Percentiles rank a stretch among this genome's conserved stretches.
Evolutionary conservation across 2,888 invertebrate species (phyloP).

Genomic region (Ectobius pallidus): DNA sequence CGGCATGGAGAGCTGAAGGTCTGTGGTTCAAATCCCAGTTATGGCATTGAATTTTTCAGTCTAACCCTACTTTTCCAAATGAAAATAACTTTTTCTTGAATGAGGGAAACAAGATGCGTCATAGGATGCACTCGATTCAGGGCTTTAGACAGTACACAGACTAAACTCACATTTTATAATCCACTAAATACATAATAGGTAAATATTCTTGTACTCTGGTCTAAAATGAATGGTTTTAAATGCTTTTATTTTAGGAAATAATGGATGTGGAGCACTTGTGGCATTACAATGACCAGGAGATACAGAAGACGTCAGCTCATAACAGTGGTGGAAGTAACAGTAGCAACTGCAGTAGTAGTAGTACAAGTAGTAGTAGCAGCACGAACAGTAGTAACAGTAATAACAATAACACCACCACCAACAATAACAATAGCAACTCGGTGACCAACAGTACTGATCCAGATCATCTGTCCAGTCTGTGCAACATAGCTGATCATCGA

Average conservation of each 20-base stretch:
- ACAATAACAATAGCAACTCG: slow-evolving; percentile 41
- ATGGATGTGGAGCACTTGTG: slow-evolving; percentile 96
- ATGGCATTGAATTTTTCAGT: too few species aligned
- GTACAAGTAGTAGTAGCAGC: slow-evolving; percentile 52
- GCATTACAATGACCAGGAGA: slow-evolving; percentile 83
- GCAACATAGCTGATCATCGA: slow-evolving; percentile 93
- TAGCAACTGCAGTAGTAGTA: slow-evolving; percentile 29
- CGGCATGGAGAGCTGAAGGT: too few species aligned
- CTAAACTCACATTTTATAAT: too few species aligned
- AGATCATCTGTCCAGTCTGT: slow-evolving; percentile 86
- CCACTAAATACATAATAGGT: too few species aligned
- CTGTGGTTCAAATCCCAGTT: too few species aligned
- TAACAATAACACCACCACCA: slow-evolving; percentile 58
- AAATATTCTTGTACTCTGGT: too few species aligned
- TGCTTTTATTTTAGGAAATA: slow-evolving; percentile 73
- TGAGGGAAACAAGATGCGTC: too few species aligned
- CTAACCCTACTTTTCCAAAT: too few species aligned
- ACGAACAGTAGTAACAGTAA: slow-evolving; percentile 40
- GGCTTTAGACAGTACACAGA: too few species aligned
- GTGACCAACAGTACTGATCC: slow-evolving; percentile 65
- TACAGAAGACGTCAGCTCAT: slow-evolving; percentile 54
- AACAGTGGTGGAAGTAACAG: slow-evolving; percentile 19
- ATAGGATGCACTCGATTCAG: too few species aligned
- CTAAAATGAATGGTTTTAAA: too few species aligned
- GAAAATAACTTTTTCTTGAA: too few species aligned